These are phyloP conservation scores for Carcina quercana DNA, from an alignment of 2,888 invertebrate species.

Conservation along the genomic window DNA sequence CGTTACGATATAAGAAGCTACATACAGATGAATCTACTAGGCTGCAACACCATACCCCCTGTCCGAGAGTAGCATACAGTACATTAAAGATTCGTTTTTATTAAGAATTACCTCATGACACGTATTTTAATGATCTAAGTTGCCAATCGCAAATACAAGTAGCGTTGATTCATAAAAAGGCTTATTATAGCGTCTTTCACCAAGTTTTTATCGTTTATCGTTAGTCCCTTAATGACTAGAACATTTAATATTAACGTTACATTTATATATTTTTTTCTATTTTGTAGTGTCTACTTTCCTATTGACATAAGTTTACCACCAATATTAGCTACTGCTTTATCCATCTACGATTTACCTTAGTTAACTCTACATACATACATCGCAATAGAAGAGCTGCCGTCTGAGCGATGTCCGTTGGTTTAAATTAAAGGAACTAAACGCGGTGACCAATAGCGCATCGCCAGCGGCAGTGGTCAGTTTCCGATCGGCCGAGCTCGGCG, in stretches of 20 bases:
- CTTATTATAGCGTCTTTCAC: constrained; percentile 71
- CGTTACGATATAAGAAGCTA: constrained; percentile 63
- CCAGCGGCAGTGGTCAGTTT: constrained; percentile 45
- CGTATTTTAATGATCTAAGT: constrained; percentile 57
- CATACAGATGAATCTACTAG: constrained; percentile 63
- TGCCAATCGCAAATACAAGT: constrained; percentile 70
- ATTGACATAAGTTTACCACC: constrained; percentile 74
- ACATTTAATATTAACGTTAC: constrained; percentile 61
- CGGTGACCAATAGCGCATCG: constrained; percentile 36
- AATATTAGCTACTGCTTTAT: constrained; percentile 56
- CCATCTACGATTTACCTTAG: constrained; percentile 57
- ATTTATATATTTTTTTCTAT: constrained; percentile 53
- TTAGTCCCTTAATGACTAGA: constrained; percentile 63
- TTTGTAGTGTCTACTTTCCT: constrained; percentile 58
- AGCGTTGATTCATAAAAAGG: constrained; percentile 59
- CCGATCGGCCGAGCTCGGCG: constrained; percentile 53
- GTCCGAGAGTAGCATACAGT: constrained; percentile 54
- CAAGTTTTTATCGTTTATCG: constrained; percentile 61
- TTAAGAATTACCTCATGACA: constrained; percentile 43
- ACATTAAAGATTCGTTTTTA: constrained; percentile 56
- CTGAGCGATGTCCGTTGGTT: constrained; percentile 36
- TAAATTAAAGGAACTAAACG: constrained; percentile 36
- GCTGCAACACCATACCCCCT: constrained; percentile 65
- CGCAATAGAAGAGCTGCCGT: constrained; percentile 48
- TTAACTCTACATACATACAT: constrained; percentile 74